These are phyloP conservation scores for Ruditapes philippinarum DNA, from an alignment of 1,140 invertebrate species.

Conservation along the genomic window DNA sequence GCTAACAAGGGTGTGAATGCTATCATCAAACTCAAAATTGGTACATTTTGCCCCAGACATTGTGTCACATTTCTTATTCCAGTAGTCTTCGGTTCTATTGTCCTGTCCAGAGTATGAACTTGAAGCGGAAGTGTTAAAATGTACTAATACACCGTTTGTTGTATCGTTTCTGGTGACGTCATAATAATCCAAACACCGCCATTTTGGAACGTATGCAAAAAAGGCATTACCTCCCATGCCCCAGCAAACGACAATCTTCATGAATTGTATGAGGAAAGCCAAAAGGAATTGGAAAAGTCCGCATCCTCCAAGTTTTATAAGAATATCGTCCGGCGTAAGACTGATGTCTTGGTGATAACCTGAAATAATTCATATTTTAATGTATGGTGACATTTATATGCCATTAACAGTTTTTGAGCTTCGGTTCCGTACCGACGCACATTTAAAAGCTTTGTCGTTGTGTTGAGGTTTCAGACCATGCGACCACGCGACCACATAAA, in stretches of 20 bases:
- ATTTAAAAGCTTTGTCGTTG: neutral
- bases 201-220: conserved; percentile 48
- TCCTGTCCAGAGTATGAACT: neutral
- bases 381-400: neutral
- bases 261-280: conserved; percentile 30
- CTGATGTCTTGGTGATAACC: neutral
- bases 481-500: no score
- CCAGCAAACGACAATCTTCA: conserved; percentile 44
- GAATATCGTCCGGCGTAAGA: conserved; percentile 34
- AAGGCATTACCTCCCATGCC: conserved; percentile 28
- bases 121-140: neutral
- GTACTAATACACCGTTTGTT: no score
- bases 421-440: neutral
- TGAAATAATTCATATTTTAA: no score
- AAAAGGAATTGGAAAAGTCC: conserved; percentile 22
- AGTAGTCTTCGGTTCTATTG: neutral
- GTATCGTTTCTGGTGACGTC: neutral
- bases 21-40: conserved; percentile 40
- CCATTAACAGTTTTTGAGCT: neutral
- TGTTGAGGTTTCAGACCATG: no score
- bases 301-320: conserved; percentile 15
- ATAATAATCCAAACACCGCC: conserved; percentile 17
- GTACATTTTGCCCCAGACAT: neutral
- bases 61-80: neutral
- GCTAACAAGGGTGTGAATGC: conserved; percentile 23